Conservation (phyloP, 2,888 invertebrate species). For the Cephus spinipes region DNA sequence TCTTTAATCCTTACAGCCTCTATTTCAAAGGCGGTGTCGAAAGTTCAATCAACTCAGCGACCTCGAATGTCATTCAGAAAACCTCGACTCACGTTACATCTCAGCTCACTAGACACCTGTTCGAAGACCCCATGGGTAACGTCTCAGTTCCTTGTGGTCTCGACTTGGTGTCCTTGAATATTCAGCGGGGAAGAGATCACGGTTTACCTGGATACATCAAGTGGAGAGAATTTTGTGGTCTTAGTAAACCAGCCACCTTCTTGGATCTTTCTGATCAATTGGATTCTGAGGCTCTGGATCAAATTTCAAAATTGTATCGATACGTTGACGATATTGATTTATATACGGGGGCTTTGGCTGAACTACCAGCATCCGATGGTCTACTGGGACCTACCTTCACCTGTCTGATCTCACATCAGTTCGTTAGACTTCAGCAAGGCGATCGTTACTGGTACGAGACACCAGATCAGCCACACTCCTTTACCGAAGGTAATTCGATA, state of each 20-base stretch:
- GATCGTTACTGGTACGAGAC: conserved; percentile 94
- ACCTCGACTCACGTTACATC: conserved; percentile 63
- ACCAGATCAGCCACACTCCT: conserved; percentile 73
- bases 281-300: conserved; percentile 73
- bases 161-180: conserved; percentile 88
- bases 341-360: conserved; percentile 89
- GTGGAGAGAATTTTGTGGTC: conserved; percentile 83
- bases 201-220: conserved; percentile 83
- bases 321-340: conserved; percentile 88
- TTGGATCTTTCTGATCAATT: conserved; percentile 75
- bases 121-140: conserved; percentile 69
- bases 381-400: conserved; percentile 87
- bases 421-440: conserved; percentile 81
- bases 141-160: conserved; percentile 74
- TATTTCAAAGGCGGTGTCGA: conserved; percentile 75
- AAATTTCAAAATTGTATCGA: conserved; percentile 76
- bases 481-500: conserved; percentile 72
- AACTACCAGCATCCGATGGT: conserved; percentile 77
- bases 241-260: conserved; percentile 74
- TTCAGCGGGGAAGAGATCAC: conserved; percentile 90
- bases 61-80: conserved; percentile 56
- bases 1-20: conserved; percentile 83
- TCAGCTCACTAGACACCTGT: conserved; percentile 77
- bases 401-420: conserved; percentile 89
- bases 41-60: conserved; percentile 75